Base-by-base conservation (phyloP, 2,113 vertebrate species). In the Myodes glareolus region DNA sequence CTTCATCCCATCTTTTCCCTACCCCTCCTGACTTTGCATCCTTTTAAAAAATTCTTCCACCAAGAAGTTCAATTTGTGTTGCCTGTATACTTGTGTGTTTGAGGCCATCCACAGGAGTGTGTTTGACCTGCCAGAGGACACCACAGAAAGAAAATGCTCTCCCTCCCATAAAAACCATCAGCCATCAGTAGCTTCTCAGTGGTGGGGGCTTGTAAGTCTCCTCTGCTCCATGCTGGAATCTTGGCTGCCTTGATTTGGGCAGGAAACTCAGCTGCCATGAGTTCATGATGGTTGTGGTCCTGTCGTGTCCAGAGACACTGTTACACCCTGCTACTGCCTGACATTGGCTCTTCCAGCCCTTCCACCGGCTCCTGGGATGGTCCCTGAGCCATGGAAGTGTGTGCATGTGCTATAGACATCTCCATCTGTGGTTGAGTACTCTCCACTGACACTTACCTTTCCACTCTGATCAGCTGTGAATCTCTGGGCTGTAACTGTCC, bases 1-100 rank as follows among this genome's bases (percentile, higher is more conserved):
- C 61, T 36, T 45, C 7, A 29, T 29, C 0, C 17, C 39, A 33
- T 12, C 12, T 67, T 67, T 33, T 0, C n/a, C 27, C 0, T 7
- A 31, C 29, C 42, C 42, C 63, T 86, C 84, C 39, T 5, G 19
- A 65, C 16, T 39, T 42, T 45, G 82, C 19, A 21, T 11, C 61
- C 27, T 45, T 65, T 65, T 31, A 42, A 31, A 85, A 65, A 29
- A 39, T 61, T 39, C 39, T 29, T 9, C n/a, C 19, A 58, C 55
- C 55, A 58, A 7, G 55, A 84, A 61, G 36, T 61, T 55, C 42
- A 39, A 11, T 31, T 61, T 63, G 13, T 5, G 25, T 25, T 84
- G n/a, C n/a, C 0, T 7, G 42, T 29, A 42, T 13, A 2, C 25
- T 42, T n/a, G 39, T 27, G 13, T 39, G n/a, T 42, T 63, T 16